Conservation (phyloP, 2,113 vertebrate species). For the Dinomys branickii region DNA sequence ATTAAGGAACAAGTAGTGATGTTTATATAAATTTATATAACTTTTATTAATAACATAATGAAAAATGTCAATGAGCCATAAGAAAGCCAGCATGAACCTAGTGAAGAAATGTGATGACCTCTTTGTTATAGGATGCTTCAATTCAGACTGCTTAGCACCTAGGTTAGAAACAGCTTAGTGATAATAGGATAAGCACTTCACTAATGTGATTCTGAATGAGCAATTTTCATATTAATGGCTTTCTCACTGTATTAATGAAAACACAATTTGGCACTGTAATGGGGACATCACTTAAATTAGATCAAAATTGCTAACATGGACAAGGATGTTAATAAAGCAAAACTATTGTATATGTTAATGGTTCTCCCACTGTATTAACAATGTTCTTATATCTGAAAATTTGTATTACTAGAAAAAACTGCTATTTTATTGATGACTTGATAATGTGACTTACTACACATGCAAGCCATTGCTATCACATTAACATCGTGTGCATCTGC, state of each 20-base stretch:
- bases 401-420: constrained; percentile 56
- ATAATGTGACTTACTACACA: constrained; percentile 54
- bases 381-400: constrained; percentile 65
- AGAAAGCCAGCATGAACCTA: not conserved
- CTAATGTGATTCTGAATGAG: constrained; percentile 78
- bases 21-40: not conserved
- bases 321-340: constrained; percentile 75
- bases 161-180: constrained; percentile 68
- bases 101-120: not conserved
- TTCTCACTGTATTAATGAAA: constrained; percentile 81
- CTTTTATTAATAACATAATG: not conserved
- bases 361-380: constrained; percentile 58
- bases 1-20: constrained; percentile 5
- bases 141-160: constrained; percentile 47
- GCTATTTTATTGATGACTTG: constrained; percentile 1
- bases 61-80: not conserved
- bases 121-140: constrained; percentile 19
- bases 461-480: not conserved
- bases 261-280: constrained; percentile 68
- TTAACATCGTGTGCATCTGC: not conserved
- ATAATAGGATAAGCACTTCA: constrained; percentile 63
- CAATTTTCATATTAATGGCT: constrained; percentile 81
- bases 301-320: constrained; percentile 71
- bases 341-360: constrained; percentile 66
- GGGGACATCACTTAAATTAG: constrained; percentile 76